Conservation (phyloP, 2,888 invertebrate species). For the Protophormia terraenovae region DNA sequence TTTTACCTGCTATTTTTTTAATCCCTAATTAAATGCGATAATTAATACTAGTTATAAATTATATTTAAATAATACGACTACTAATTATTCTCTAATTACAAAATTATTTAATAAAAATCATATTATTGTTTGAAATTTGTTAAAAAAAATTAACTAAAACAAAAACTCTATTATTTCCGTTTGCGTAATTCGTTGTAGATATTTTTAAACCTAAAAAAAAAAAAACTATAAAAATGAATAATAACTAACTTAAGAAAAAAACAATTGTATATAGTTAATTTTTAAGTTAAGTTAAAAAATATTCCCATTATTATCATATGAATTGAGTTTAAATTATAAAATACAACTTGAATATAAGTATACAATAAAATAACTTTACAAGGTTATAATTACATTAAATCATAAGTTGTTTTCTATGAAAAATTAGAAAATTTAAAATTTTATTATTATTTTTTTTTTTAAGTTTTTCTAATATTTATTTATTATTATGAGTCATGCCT, state of each 20-base stretch:
- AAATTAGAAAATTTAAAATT: background rate
- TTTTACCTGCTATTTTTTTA: no score
- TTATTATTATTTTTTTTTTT: background rate
- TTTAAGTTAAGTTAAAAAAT: background rate
- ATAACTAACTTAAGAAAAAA: background rate
- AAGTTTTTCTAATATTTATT: background rate
- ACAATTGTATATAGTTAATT: slow-evolving; percentile 13
- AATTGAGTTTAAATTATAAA: background rate
- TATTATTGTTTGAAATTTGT: background rate
- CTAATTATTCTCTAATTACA: slow-evolving; percentile 21
- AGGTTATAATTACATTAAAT: background rate
- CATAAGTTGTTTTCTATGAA: background rate
- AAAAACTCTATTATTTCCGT: slow-evolving; percentile 28
- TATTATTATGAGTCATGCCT: no score
- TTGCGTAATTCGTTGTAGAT: slow-evolving; percentile 17
- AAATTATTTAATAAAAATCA: background rate
- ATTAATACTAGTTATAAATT: background rate
- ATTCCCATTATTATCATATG: slow-evolving; percentile 34
- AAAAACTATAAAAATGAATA: background rate
- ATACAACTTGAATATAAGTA: background rate
- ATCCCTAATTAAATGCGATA: background rate
- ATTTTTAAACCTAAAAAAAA: no score
- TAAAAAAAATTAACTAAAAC: background rate
- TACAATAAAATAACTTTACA: background rate
- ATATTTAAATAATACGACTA: background rate